Conservation (phyloP, 2,888 invertebrate species). For the Agonopterix subpropinquella region DNA sequence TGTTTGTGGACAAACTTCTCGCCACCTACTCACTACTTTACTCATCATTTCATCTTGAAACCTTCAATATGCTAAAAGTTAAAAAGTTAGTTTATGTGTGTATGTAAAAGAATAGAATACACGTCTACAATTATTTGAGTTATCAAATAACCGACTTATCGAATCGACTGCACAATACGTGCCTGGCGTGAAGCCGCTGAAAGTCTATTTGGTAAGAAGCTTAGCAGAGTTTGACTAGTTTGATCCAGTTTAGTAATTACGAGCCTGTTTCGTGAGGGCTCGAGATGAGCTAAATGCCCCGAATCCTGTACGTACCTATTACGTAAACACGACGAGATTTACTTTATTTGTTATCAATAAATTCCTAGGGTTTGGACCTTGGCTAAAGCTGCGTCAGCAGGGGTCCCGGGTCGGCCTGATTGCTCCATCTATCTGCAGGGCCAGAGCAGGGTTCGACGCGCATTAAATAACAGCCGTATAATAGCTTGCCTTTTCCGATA, state of each 20-base stretch:
- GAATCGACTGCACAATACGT: constrained; percentile 28
- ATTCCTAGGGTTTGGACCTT: constrained; percentile 45
- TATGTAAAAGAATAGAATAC: neutral
- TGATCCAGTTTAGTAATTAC: constrained; percentile 25
- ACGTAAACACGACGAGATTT: constrained; percentile 55
- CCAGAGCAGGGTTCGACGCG: constrained; percentile 39
- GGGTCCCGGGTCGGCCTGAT: constrained; percentile 47
- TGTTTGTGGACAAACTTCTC: too few relatives aligned
- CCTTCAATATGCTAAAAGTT: too few relatives aligned
- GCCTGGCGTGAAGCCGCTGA: constrained; percentile 13
- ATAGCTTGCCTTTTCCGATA: constrained; percentile 25
- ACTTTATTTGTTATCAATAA: constrained; percentile 68
- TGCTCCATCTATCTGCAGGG: constrained; percentile 62
- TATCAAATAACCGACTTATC: too few relatives aligned
- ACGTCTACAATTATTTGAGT: too few relatives aligned
- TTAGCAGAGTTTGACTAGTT: constrained; percentile 19
- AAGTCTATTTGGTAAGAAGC: constrained; percentile 16
- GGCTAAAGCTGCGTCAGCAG: constrained; percentile 56
- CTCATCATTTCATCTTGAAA: too few relatives aligned
- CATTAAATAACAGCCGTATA: constrained; percentile 58
- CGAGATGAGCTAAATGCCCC: constrained; percentile 15
- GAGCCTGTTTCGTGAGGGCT: constrained; percentile 12
- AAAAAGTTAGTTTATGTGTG: too few relatives aligned
- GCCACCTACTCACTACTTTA: too few relatives aligned
- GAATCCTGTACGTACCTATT: constrained; percentile 20